A percentile compares a stretch with the other conserved stretches of the same genome.
phyloP scores from a whole-genome alignment of 1,140 invertebrate genomes.

The Lasaia peninsularis region DNA sequence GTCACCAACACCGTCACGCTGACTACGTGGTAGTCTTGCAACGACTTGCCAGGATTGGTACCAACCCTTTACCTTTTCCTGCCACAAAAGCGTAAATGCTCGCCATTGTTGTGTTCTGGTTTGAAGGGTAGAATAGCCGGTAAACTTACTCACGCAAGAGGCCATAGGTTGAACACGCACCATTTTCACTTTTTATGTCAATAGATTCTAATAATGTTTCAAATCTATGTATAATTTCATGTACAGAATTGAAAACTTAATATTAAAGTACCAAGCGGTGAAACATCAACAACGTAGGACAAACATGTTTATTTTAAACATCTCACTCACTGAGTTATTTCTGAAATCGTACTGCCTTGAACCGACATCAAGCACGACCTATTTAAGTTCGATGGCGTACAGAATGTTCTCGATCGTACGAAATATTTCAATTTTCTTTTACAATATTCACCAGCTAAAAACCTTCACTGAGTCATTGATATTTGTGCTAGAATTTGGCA shows the following conservation, averaged over 20 bases:
- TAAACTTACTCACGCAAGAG: too few relatives aligned
- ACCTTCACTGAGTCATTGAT: conserved; percentile 22
- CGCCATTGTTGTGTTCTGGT: too few relatives aligned
- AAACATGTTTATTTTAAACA: conserved; percentile 48
- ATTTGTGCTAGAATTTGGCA: conserved; percentile 8
- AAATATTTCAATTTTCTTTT: conserved; percentile 10
- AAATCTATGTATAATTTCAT: too few relatives aligned
- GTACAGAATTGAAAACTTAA: not conserved
- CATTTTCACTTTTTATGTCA: too few relatives aligned
- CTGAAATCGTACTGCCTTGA: conserved; percentile 53
- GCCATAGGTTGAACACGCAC: too few relatives aligned
- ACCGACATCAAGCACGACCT: conserved; percentile 54
- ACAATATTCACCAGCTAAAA: conserved; percentile 15
- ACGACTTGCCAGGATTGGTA: too few relatives aligned
- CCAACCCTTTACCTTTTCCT: too few relatives aligned
- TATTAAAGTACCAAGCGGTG: not conserved
- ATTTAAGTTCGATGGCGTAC: conserved; percentile 52
- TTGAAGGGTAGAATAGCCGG: too few relatives aligned
- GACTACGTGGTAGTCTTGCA: too few relatives aligned
- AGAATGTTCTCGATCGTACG: conserved; percentile 43
- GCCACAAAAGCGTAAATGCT: too few relatives aligned
- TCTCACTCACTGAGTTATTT: conserved; percentile 56
- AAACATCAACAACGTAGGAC: conserved; percentile 31
- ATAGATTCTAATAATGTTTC: too few relatives aligned
- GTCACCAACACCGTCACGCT: too few relatives aligned